Evolutionary conservation across 2,888 invertebrate genomes (phyloP), one percentile per base, ranked within the genome.

Genomic region (Metalampra italica): DNA sequence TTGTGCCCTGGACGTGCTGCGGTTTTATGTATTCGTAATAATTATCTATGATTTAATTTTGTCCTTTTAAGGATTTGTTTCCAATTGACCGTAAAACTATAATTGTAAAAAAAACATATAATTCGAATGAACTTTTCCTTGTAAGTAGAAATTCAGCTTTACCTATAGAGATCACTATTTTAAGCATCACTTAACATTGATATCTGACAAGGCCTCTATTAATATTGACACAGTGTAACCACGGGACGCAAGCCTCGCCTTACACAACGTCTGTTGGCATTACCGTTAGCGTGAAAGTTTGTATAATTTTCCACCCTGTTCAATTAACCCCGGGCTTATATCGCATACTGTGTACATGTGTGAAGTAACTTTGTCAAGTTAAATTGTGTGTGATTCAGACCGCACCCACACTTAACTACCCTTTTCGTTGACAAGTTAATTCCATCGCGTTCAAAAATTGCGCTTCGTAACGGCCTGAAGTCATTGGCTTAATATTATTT

Each of bases 151-250:
- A 59, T 62, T 57, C 57, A 50, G 59, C 64, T 58, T 63, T 64
- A 71, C 62, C 60, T 59, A 66, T 62, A 53, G 53, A 59, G 62
- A 72, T 71, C 67, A 60, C 73, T 70, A 82, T 82, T 82, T 82
- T 73, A 77, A 76, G 82, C 82, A 70, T 81, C 82, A 78, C 72
- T 82, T 75, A 75, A 76, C 84, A 82, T 71, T 58, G 81, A 75
- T 87, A 86, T 85, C 85, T 84, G 87, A 83, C 78, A 71, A 75
- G 65, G 73, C 82, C 83, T 83, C 61, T 78, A 78, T 78, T 82
- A 86, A 88, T 83, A 87, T 88, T 86, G 86, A 86, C 83, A 78
- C 59, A 8, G 32, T 60, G 61, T 51, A 63, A 71, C 62, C 59
- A 61, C 53, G 63, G 67, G 64, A 59, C 61, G 61, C n/a, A n/a